Base-by-base conservation (phyloP, 2,797 vertebrate genomes). In the Atherinosoma microstoma region DNA sequence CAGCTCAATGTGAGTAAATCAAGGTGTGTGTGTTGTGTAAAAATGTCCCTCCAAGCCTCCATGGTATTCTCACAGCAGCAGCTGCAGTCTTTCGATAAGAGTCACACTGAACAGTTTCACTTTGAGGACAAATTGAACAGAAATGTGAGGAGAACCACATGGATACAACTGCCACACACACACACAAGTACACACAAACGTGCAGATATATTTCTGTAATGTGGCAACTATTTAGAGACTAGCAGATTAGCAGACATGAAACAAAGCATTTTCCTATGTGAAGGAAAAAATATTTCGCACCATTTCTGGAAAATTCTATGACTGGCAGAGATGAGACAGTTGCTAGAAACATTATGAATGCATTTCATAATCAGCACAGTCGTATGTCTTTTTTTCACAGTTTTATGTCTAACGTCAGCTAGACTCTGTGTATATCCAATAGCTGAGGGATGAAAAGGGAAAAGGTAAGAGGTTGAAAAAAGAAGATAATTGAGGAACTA, bases 51-150 rank as follows among this genome's bases (percentile, higher is more conserved):
- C 22, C 20, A 75, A 81, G 73, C 84, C 67, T 70, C 76, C 18
- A 4, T 65, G 71, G 74, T 70, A 64, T 86, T 86, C 84, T 79
- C 80, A 80, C 77, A 86, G 78, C 85, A 89, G 80, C 92, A 93
- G 91, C 92, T 88, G 95, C 87, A 84, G 87, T 58, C 59, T 69
- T 64, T 86, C 72, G 94, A 95, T 95, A 95, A 94, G 93, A 87
- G 82, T 71, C 69, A 12, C 56, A 84, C 70, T 74, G 72, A 89
- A 84, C 65, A 70, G 82, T 75, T 89, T 84, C 66, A 90, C 89
- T 92, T 90, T 91, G 85, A 89, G 77, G 84, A 85, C 84, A 90
- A 83, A 89, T 92, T 84, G 76, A 89, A 79, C 69, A 82, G 71
- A 90, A 85, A 90, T 70, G 29, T 58, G 47, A 42, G 71, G 1